phyloP scores from a whole-genome alignment of 2,113 vertebrate genomes.

The Mellivora capensis region DNA sequence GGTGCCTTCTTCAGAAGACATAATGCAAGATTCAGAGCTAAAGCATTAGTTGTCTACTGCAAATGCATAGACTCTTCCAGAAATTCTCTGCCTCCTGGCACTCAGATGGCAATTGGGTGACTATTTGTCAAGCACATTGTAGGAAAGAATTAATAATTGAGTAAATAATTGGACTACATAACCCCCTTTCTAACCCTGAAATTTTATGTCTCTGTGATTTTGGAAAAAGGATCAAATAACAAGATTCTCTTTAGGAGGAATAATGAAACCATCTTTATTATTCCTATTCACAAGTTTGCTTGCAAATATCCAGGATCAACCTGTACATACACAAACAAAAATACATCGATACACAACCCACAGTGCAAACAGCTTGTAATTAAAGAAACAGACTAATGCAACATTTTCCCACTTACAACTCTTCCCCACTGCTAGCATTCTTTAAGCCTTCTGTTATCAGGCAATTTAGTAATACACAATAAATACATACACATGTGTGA shows the following conservation, averaged over 20 bases:
- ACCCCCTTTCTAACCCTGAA: not conserved
- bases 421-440: slow-evolving; percentile 30
- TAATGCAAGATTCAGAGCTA: not conserved
- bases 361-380: slow-evolving; percentile 58
- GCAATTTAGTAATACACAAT: slow-evolving; percentile 49
- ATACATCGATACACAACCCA: not conserved
- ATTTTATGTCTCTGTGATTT: not conserved
- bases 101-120: not conserved
- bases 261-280: not conserved
- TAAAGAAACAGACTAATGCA: slow-evolving; percentile 37
- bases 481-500: slow-evolving; percentile 41
- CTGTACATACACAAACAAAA: slow-evolving; percentile 11
- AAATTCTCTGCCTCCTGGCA: slow-evolving; percentile 26
- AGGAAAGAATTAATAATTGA: slow-evolving; percentile 38
- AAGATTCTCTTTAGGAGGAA: not conserved
- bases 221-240: slow-evolving; percentile 9
- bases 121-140: slow-evolving; percentile 18
- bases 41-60: not conserved
- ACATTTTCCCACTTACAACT: slow-evolving; percentile 35
- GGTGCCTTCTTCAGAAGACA: not conserved
- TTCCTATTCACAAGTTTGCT: slow-evolving; percentile 17
- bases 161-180: not conserved
- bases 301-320: slow-evolving; percentile 26
- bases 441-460: slow-evolving; percentile 44
- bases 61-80: slow-evolving; percentile 23